Conservation (phyloP, 2,797 vertebrate genomes). For the Gephyroberyx darwinii region DNA sequence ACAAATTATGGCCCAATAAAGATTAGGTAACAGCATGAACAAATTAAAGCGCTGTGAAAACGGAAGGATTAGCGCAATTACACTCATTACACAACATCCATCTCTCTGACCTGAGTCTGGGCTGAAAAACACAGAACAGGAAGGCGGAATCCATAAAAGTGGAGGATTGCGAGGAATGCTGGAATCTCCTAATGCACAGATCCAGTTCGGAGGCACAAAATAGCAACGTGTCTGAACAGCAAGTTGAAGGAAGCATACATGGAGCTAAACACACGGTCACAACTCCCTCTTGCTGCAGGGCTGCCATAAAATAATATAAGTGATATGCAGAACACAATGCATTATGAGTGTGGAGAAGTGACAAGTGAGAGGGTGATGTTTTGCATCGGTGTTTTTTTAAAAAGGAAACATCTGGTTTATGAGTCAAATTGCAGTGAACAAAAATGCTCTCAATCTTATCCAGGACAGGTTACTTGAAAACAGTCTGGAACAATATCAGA, state of each 20-base stretch:
- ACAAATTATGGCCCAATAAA: constrained; percentile 79
- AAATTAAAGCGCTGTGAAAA: constrained; percentile 77
- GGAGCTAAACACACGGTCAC: constrained; percentile 58
- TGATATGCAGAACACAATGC: constrained; percentile 62
- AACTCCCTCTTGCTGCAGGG: constrained; percentile 64
- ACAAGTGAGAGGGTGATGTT: constrained; percentile 70
- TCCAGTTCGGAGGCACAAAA: constrained; percentile 71
- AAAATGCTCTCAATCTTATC: constrained; percentile 52
- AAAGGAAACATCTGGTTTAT: constrained; percentile 54
- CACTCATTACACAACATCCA: constrained; percentile 77
- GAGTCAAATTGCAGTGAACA: constrained; percentile 51
- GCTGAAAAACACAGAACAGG: constrained; percentile 67
- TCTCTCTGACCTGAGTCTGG: constrained; percentile 69
- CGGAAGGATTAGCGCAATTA: constrained; percentile 78
- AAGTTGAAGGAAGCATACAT: constrained; percentile 61
- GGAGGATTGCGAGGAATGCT: constrained; percentile 74
- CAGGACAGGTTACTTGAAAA: constrained; percentile 31
- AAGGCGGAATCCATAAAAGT: constrained; percentile 69
- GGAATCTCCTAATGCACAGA: constrained; percentile 77
- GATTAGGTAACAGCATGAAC: constrained; percentile 79
- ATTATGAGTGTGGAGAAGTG: constrained; percentile 49
- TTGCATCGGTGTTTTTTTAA: constrained; percentile 60
- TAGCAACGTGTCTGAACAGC: constrained; percentile 81
- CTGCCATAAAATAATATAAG: constrained; percentile 63
- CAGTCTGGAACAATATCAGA: constrained; percentile 9